Evolutionary conservation across 2,888 invertebrate species (phyloP).

Genomic region (Sphaerophoria rueppellii): DNA sequence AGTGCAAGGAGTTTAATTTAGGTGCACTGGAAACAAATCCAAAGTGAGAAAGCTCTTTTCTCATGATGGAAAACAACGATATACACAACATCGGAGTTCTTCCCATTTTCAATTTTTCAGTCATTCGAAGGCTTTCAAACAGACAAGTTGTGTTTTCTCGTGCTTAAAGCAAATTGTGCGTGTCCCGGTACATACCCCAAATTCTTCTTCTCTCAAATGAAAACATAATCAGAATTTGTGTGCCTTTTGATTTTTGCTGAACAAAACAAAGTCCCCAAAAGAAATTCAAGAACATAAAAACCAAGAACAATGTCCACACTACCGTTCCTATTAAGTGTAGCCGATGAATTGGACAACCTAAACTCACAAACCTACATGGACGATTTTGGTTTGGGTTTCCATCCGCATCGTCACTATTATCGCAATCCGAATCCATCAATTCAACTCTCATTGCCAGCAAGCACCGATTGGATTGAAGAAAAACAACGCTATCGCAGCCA

Average conservation of each 20-base stretch:
- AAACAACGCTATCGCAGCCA: slow-evolving; percentile 77
- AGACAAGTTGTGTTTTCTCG: slow-evolving; percentile 56
- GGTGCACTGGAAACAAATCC: slow-evolving; percentile 57
- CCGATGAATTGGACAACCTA: slow-evolving; percentile 81
- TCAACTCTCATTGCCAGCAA: slow-evolving; percentile 80
- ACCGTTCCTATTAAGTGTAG: slow-evolving; percentile 80
- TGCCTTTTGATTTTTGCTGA: slow-evolving; percentile 19
- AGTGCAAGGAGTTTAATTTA: slow-evolving; percentile 60
- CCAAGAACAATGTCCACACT: slow-evolving; percentile 79
- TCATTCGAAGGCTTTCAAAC: slow-evolving; percentile 67
- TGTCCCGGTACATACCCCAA: slow-evolving; percentile 49
- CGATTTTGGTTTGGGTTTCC: slow-evolving; percentile 81
- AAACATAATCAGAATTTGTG: slow-evolving; percentile 33
- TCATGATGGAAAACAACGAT: neutral
- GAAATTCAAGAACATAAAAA: slow-evolving; percentile 17
- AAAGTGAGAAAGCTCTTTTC: slow-evolving; percentile 21
- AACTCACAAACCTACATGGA: slow-evolving; percentile 81
- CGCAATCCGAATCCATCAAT: slow-evolving; percentile 81
- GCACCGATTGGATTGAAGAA: slow-evolving; percentile 80
- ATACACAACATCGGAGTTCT: slow-evolving; percentile 61
- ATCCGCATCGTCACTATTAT: slow-evolving; percentile 81
- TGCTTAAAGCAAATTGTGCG: slow-evolving; percentile 22
- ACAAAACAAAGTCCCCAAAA: neutral
- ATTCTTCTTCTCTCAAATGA: slow-evolving; percentile 25
- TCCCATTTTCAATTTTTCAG: slow-evolving; percentile 72